These are phyloP conservation scores for Actinostola sp. DNA, from an alignment of 92 coral and sea anemone genomes.

Conservation along the genomic window DNA sequence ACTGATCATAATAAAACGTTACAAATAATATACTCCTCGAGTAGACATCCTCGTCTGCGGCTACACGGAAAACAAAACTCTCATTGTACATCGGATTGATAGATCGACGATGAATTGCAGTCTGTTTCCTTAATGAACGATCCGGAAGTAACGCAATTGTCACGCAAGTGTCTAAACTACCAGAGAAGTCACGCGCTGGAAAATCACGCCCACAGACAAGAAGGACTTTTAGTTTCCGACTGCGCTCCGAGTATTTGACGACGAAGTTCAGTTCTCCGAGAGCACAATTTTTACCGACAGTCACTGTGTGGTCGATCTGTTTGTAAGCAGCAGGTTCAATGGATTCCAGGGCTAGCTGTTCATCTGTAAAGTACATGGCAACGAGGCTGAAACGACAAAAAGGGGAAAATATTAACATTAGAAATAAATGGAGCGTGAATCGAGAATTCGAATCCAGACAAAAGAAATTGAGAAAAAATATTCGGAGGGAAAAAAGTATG, in stretches of 20 bases:
- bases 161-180: constrained; percentile 90
- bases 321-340: constrained; percentile 71
- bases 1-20: constrained; percentile 72
- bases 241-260: constrained; percentile 69
- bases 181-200: constrained; percentile 85
- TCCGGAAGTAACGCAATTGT: constrained; percentile 82
- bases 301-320: constrained; percentile 47
- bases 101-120: constrained; percentile 84
- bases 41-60: constrained; percentile 72
- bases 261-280: constrained; percentile 73
- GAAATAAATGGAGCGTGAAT: not conserved
- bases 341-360: constrained; percentile 51
- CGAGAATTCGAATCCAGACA: too few relatives aligned
- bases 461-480: too few relatives aligned
- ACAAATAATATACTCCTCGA: constrained; percentile 69
- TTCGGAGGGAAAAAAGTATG: too few relatives aligned
- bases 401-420: too few relatives aligned
- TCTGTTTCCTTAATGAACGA: constrained; percentile 78
- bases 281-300: constrained; percentile 51
- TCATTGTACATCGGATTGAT: constrained; percentile 82
- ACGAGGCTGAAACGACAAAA: constrained; percentile 51
- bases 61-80: constrained; percentile 65
- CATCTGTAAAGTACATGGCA: constrained; percentile 70
- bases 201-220: constrained; percentile 76
- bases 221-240: constrained; percentile 61